Evolutionary conservation across 2,113 vertebrate species (phyloP).

Genomic region (Pedetes capensis): DNA sequence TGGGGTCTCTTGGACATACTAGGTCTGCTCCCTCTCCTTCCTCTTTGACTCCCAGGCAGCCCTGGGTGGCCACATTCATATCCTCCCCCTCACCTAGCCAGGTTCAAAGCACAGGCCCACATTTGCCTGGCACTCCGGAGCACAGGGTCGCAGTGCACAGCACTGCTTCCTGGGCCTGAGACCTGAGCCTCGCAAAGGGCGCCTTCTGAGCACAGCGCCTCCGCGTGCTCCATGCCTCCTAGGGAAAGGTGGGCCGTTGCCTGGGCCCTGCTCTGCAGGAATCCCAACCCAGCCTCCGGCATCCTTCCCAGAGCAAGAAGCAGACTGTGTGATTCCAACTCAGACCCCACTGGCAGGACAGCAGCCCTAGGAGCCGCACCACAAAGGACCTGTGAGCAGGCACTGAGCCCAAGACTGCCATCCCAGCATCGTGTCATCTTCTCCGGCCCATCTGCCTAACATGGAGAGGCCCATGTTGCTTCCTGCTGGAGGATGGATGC

Average conservation of each 20-base stretch:
- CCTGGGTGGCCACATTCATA: background rate
- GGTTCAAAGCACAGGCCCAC: background rate
- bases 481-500: background rate
- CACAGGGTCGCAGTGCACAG: background rate
- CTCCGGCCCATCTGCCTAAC: background rate
- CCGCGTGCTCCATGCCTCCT: background rate
- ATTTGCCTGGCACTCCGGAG: background rate
- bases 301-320: background rate
- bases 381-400: background rate
- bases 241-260: background rate
- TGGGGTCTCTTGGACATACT: background rate
- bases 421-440: background rate
- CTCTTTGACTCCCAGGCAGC: background rate
- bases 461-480: background rate
- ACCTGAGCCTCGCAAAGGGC: background rate
- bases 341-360: background rate
- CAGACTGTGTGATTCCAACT: background rate
- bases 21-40: background rate
- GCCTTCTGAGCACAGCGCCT: background rate
- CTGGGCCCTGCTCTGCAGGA: background rate
- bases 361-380: background rate
- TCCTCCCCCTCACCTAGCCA: background rate
- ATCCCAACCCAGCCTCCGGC: background rate
- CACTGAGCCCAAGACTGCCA: background rate
- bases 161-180: background rate